Percentiles rank a stretch among this genome's conserved stretches.
These are phyloP conservation scores for Oegoconia quadripuncta DNA, from an alignment of 2,888 invertebrate species.

Conservation along the genomic window DNA sequence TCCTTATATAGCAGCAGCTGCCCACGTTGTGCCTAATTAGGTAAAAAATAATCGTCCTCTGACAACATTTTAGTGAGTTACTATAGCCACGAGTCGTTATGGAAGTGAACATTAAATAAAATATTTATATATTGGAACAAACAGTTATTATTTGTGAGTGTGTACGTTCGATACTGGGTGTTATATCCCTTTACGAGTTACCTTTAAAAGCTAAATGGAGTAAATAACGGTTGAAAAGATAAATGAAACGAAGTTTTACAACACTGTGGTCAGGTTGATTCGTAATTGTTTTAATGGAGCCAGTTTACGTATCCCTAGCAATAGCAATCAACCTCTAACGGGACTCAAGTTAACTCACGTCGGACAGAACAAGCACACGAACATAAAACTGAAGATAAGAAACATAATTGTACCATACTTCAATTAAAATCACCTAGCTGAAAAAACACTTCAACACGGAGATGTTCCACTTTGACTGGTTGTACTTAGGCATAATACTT, in stretches of 20 bases:
- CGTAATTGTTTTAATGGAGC: constrained; percentile 39
- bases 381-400: too few relatives aligned
- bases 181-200: constrained; percentile 2
- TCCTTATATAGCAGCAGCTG: neutral
- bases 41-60: constrained; percentile 7
- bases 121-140: constrained; percentile 9
- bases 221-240: constrained; percentile 18
- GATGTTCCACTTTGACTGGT: too few relatives aligned
- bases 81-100: constrained; percentile 19
- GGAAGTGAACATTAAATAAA: constrained; percentile 15
- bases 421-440: too few relatives aligned
- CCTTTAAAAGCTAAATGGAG: constrained; percentile 17
- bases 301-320: constrained; percentile 17
- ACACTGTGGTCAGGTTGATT: constrained; percentile 22
- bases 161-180: neutral
- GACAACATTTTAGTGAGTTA: constrained; percentile 4
- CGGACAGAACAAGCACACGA: too few relatives aligned
- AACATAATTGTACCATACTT: too few relatives aligned
- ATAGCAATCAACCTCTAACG: constrained; percentile 3
- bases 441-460: too few relatives aligned
- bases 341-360: neutral
- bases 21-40: constrained; percentile 6
- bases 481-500: too few relatives aligned
- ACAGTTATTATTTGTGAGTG: constrained; percentile 11
- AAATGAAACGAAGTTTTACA: constrained; percentile 17